A percentile compares a stretch with the other conserved stretches of the same genome.
Conservation (phyloP, 2,888 invertebrate species). For the Siphlonurus alternatus region DNA sequence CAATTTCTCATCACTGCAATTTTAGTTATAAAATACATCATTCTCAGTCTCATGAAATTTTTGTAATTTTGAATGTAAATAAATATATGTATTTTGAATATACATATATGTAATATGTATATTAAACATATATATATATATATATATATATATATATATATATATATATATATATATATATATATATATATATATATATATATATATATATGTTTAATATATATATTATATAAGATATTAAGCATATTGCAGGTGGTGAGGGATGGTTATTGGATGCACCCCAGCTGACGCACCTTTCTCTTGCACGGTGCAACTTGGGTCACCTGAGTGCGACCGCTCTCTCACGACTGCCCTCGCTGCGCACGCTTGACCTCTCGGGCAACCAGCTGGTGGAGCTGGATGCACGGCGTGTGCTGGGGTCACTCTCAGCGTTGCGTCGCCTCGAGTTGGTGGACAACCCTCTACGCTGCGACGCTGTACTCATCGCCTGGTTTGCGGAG, state of each 20-base stretch:
- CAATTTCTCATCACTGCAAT: too few species aligned
- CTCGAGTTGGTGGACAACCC: constrained; percentile 38
- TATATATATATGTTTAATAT: too few species aligned
- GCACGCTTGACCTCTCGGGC: constrained; percentile 38
- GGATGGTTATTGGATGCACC: background rate
- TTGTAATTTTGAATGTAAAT: too few species aligned
- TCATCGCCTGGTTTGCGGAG: constrained; percentile 11
- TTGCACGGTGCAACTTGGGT: constrained; percentile 38
- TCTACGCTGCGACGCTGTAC: constrained; percentile 32
- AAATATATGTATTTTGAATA: too few species aligned
- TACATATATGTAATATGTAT: too few species aligned
- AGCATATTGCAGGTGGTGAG: background rate
- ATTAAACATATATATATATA: too few species aligned
- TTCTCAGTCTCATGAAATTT: too few species aligned
- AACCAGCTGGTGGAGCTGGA: constrained; percentile 40
- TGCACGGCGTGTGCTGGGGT: constrained; percentile 28
- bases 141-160: too few species aligned
- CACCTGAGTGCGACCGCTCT: constrained; percentile 34
- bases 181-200: too few species aligned
- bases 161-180: too few species aligned
- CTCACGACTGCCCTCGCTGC: constrained; percentile 34
- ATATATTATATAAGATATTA: too few species aligned
- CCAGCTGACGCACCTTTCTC: constrained; percentile 4
- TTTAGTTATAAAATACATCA: too few species aligned
- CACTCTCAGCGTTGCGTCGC: constrained; percentile 31